Evolutionary conservation across 2,797 vertebrate species (phyloP).

Genomic region (Hirundo rustica): DNA sequence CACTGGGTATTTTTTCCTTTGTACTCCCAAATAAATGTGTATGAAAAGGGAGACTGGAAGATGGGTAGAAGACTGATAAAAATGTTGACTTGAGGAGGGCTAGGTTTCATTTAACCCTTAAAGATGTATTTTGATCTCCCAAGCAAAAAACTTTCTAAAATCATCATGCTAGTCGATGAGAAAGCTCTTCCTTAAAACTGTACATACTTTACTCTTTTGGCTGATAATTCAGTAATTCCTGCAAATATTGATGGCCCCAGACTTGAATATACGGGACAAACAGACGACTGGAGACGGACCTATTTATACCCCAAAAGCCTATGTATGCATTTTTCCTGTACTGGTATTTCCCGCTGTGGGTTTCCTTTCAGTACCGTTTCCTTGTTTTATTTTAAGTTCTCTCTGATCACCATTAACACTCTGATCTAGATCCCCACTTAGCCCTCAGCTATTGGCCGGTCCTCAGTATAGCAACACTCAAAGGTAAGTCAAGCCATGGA

Average conservation of each 20-base stretch:
- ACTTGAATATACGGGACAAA: not conserved
- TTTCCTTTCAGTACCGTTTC: not conserved
- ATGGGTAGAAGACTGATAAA: not conserved
- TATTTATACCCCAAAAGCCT: not conserved
- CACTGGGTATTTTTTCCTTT: not conserved
- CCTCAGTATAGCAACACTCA: not conserved
- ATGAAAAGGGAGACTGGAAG: not conserved
- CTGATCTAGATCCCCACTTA: constrained; percentile 13
- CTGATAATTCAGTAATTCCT: not conserved
- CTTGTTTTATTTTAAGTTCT: constrained; percentile 8
- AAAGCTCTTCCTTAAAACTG: not conserved
- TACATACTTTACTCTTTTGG: not conserved
- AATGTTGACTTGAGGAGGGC: not conserved
- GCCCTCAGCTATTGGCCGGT: not conserved
- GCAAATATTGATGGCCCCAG: not conserved
- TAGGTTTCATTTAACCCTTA: not conserved
- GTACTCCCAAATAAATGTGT: not conserved
- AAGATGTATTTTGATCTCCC: not conserved
- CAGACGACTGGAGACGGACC: not conserved
- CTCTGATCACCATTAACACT: not conserved
- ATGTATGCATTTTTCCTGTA: not conserved
- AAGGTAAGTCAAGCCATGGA: constrained; percentile 42
- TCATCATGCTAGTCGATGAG: not conserved
- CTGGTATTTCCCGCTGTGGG: not conserved
- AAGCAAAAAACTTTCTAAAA: not conserved